Percentiles rank a stretch among this genome's conserved stretches.
Conservation (phyloP, 2,113 vertebrate genomes). For the Taxidea taxus region DNA sequence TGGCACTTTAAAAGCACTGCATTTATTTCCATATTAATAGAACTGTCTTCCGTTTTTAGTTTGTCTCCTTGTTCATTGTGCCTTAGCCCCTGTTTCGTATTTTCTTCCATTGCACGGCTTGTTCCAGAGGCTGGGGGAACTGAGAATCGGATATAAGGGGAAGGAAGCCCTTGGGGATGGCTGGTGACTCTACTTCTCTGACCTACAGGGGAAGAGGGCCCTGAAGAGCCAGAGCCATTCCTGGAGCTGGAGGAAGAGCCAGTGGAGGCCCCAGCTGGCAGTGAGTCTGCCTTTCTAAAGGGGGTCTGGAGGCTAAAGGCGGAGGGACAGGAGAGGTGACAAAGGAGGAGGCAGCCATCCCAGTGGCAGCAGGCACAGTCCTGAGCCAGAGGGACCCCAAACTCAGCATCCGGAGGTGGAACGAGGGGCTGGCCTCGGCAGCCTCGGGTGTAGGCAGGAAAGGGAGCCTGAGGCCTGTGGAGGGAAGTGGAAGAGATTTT, state of each 20-base stretch:
- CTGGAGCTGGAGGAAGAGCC: slow-evolving; percentile 25
- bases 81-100: background rate
- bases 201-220: background rate
- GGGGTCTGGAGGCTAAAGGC: background rate
- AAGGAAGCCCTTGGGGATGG: background rate
- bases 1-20: no score
- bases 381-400: background rate
- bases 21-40: no score
- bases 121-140: background rate
- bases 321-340: fast-evolving
- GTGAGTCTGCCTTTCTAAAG: slow-evolving; percentile 38
- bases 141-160: background rate
- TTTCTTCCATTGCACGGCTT: background rate
- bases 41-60: background rate
- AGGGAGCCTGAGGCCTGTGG: background rate
- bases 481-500: slow-evolving; percentile 50
- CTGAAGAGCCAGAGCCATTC: background rate
- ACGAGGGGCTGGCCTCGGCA: background rate
- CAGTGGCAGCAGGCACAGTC: background rate
- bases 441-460: background rate
- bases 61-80: background rate
- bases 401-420: background rate
- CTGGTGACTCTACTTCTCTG: slow-evolving; percentile 25
- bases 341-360: background rate
- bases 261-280: fast-evolving